Evolutionary conservation across 2,888 invertebrate species (phyloP), one percentile per base, ranked within the genome.

Genomic region (Amblyteles armatorius): DNA sequence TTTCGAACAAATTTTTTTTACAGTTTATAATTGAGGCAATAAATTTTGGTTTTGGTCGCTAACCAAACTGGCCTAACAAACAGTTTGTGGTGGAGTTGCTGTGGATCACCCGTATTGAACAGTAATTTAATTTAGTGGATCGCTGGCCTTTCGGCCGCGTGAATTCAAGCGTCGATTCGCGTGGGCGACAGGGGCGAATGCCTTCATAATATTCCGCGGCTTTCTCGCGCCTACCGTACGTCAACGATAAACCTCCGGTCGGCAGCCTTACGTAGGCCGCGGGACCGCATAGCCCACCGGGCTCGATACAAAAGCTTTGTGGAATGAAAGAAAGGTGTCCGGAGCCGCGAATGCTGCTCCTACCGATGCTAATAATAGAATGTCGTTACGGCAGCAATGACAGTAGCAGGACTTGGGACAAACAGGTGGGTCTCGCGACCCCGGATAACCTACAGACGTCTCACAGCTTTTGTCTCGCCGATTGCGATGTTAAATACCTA

Each of bases 391-490:
- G 73, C 78, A 71, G 76, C 69, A 26, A 55, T 68, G 85, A 79
- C 85, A 63, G 85, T 79, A 79, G 82, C 76, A 44, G 48, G 67
- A 68, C 52, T 78, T 19, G 71, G 22, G 79, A 84, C 40, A 80
- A 86, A 69, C 86, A 86, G 86, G 84, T 86, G 86, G 82, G 86
- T 80, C 73, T 81, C 52, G 68, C 79, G 86, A 84, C 84, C 84
- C 79, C 74, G 73, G 73, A 76, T 69, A 69, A 40, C 36, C 55
- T 69, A 78, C 60, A 78, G 80, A 63, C 40, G 44, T 50, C 19
- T 55, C 69, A 13, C 60, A 48, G 71, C 63, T 71, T 55, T 79
- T 79, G 67, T 77, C 40, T 79, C 82, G 44, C 65, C 40, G 52
- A 85, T 85, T 79, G 65, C 71, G 60, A 76, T 67, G 67, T 55